Evolutionary conservation across 2,113 vertebrate genomes (phyloP).

Genomic region (Globicephala melas): DNA sequence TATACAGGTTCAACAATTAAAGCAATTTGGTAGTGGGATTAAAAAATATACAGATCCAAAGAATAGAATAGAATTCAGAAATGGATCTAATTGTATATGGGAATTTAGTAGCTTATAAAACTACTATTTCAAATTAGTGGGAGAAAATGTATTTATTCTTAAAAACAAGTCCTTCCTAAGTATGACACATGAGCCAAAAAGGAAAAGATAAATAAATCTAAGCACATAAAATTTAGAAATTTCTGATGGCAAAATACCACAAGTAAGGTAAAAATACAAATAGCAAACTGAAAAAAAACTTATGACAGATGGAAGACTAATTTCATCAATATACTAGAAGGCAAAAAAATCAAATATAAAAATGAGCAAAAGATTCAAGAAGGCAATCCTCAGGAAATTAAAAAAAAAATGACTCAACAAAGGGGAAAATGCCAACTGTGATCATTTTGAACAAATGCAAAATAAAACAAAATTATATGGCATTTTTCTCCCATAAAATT

Average conservation of each 20-base stretch:
- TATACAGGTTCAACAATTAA: not conserved
- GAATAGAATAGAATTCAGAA: not conserved
- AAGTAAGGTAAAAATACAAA: slow-evolving; percentile 52
- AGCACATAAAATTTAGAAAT: slow-evolving; percentile 40
- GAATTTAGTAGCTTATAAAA: not conserved
- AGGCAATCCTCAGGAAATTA: slow-evolving; percentile 8
- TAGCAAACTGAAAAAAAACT: slow-evolving; percentile 24
- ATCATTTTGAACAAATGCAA: not conserved
- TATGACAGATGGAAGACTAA: slow-evolving; percentile 49
- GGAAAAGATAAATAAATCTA: slow-evolving; percentile 44
- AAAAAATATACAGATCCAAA: not conserved
- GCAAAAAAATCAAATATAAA: slow-evolving; percentile 22
- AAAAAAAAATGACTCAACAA: slow-evolving; percentile 33
- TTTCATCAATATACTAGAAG: slow-evolving; percentile 39
- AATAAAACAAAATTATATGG: not conserved
- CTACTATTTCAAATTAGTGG: not conserved
- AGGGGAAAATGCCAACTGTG: not conserved
- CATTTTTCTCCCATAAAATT: not conserved
- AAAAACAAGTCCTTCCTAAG: not conserved
- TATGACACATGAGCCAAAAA: not conserved
- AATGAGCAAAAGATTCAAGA: slow-evolving; percentile 1
- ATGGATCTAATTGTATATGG: not conserved
- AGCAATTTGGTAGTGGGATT: not conserved
- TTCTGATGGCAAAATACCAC: slow-evolving; percentile 48
- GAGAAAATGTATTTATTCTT: not conserved